Evolutionary conservation across 1,140 invertebrate genomes (phyloP), one percentile per base, ranked within the genome.

Genomic region (Augochlora pura): DNA sequence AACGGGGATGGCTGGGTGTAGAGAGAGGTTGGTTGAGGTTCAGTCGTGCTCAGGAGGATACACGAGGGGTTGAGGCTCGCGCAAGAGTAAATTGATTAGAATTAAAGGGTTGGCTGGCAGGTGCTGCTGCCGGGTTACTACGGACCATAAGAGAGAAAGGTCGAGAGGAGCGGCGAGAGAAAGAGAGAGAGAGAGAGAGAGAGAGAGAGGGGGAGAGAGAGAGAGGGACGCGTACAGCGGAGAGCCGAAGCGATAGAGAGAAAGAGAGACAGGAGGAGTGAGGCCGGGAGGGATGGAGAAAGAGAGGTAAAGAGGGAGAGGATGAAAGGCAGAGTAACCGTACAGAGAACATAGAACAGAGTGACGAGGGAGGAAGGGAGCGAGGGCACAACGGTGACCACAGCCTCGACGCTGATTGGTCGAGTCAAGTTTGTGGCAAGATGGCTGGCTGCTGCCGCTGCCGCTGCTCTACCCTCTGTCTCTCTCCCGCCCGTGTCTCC

Each of bases 371-470:
- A 67, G 73, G 75, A 79, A 77, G 80, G 78, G 85, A 69, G 86
- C 80, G 84, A 89, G 82, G 86, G 87, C 88, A 89, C 87, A 90
- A 89, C 90, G 92, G 92, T 93, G 92, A 93, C 92, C 92, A 93
- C 92, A 93, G 91, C 84, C 92, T 93, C 91, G 87, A 88, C 90
- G 90, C 92, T 93, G 90, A 93, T 93, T 93, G 92, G 92, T 93
- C 91, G 92, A 93, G 91, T 91, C 91, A 91, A 92, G 92, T 92
- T 93, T 93, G 92, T 92, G 92, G 92, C 92, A 93, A 93, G 91
- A 93, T 93, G 92, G 92, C 92, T 92, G 92, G 82, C 76, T 87
- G 79, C 66, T 79, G 62, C 71, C 74, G 64, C 60, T 85, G 25
- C 82, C 70, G 46, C 79, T 78, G 67, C 69, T 82, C 65, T 57